Percentiles rank a stretch among this genome's conserved stretches.
phyloP scores from a whole-genome alignment of 2,888 invertebrate species.

The Ethmia dodecea region DNA sequence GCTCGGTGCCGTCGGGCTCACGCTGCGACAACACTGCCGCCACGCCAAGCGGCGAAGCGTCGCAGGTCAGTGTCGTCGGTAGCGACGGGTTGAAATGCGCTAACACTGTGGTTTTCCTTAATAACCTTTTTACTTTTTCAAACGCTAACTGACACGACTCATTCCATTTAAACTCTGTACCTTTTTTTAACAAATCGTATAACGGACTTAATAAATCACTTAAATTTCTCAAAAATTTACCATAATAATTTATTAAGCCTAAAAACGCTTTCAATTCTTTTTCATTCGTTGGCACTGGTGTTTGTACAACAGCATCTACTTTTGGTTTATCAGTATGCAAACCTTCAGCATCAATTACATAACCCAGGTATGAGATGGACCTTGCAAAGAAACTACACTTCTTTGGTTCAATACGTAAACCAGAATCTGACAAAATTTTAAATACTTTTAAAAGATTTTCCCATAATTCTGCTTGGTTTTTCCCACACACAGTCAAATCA shows the following conservation, averaged over 20 bases:
- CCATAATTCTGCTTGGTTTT: not conserved
- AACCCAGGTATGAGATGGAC: not conserved
- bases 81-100: slow-evolving; percentile 11
- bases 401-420: not conserved
- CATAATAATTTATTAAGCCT: slow-evolving; percentile 20
- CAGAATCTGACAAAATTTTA: not conserved
- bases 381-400: not conserved
- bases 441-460: not conserved
- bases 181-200: slow-evolving; percentile 17
- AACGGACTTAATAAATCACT: slow-evolving; percentile 17
- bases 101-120: slow-evolving; percentile 6
- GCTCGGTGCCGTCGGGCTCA: slow-evolving; percentile 7
- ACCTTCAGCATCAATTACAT: not conserved
- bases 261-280: slow-evolving; percentile 18
- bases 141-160: slow-evolving; percentile 15
- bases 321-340: not conserved
- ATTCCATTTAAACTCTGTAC: slow-evolving; percentile 14
- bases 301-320: not conserved
- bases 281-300: not conserved
- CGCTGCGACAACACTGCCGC: slow-evolving; percentile 5
- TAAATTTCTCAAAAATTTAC: slow-evolving; percentile 17
- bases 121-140: slow-evolving; percentile 10
- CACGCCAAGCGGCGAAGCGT: slow-evolving; percentile 4
- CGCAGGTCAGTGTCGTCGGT: slow-evolving; percentile 3
- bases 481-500: not conserved